Evolutionary conservation across 2,797 vertebrate species (phyloP).

Genomic region (Phataginus tetradactyla): DNA sequence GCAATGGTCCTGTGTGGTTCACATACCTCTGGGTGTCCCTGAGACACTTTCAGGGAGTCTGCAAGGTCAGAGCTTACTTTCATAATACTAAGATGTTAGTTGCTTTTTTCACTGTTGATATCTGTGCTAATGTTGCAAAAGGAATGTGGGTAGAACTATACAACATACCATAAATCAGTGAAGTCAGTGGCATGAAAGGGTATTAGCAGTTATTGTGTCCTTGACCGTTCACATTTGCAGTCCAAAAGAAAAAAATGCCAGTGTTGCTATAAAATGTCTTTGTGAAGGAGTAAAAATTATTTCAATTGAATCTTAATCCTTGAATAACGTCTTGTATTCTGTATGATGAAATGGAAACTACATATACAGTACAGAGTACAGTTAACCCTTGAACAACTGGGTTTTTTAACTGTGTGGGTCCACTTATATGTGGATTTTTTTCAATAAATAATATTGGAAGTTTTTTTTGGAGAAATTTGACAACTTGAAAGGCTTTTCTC

Average conservation of each 20-base stretch:
- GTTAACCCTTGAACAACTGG: too few relatives aligned
- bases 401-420: too few relatives aligned
- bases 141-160: not conserved
- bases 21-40: not conserved
- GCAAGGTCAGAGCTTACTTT: not conserved
- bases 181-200: not conserved
- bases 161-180: not conserved
- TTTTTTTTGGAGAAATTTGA: too few relatives aligned
- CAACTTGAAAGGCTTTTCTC: too few relatives aligned
- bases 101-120: not conserved
- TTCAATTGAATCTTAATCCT: constrained; percentile 41
- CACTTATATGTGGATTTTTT: too few relatives aligned
- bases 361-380: not conserved
- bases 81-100: not conserved
- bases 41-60: not conserved
- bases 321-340: not conserved
- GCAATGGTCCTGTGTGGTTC: not conserved
- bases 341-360: not conserved
- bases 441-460: too few relatives aligned
- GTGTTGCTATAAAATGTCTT: not conserved
- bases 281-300: constrained; percentile 14
- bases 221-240: not conserved
- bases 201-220: not conserved
- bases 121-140: not conserved
- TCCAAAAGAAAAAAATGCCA: not conserved